phyloP scores from a whole-genome alignment of 2,113 vertebrate genomes.

The Aldabrachelys gigantea region DNA sequence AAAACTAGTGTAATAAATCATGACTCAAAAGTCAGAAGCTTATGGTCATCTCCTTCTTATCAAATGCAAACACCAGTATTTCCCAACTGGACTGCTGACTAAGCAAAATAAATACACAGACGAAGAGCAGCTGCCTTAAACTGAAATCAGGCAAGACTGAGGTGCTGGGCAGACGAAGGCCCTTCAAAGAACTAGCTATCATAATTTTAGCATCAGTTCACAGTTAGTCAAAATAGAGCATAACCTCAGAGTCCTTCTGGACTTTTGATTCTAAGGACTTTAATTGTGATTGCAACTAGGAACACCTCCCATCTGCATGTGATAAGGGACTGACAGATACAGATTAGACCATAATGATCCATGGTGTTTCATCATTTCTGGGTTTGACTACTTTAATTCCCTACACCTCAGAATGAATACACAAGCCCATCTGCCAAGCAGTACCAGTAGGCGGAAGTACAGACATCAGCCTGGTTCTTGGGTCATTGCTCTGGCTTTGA shows the following conservation, averaged over 20 bases:
- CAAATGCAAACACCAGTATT: neutral
- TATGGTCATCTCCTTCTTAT: neutral
- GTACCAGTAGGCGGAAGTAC: neutral
- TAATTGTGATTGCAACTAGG: neutral
- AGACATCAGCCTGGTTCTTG: neutral
- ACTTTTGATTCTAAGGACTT: neutral
- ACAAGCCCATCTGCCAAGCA: neutral
- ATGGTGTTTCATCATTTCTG: neutral
- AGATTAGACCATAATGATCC: neutral
- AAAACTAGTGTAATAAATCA: neutral
- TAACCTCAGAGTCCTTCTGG: neutral
- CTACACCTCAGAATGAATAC: neutral
- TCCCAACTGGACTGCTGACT: neutral
- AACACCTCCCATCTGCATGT: neutral
- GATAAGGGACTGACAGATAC: neutral
- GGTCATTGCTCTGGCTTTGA: accelerated
- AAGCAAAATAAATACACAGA: neutral
- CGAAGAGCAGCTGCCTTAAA: neutral
- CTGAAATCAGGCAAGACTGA: neutral
- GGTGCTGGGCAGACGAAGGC: neutral
- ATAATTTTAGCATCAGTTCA: neutral
- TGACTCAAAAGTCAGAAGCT: neutral
- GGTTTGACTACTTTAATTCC: neutral
- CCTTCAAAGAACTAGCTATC: neutral
- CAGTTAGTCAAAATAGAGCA: neutral